Conservation (phyloP, 2,797 vertebrate species). For the Semaprochilodus insignis region DNA sequence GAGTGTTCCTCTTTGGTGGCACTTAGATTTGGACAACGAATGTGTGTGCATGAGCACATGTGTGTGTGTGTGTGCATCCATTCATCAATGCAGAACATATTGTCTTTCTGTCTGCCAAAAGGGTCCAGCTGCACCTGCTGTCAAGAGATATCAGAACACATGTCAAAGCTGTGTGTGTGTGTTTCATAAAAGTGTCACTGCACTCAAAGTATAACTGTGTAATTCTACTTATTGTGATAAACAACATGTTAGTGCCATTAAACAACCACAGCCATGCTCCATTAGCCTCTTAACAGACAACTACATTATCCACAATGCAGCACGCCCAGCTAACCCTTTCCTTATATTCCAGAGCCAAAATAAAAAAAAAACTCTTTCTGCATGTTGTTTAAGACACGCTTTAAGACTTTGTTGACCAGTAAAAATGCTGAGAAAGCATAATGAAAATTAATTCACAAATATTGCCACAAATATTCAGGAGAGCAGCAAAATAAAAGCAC, state of each 20-base stretch:
- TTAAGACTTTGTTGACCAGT: background rate
- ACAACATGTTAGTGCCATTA: too few relatives aligned
- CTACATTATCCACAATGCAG: slow-evolving; percentile 3
- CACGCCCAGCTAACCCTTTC: background rate
- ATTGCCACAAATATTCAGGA: too few relatives aligned
- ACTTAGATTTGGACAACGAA: background rate
- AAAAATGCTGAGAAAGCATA: background rate
- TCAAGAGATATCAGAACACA: background rate
- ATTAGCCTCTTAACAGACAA: background rate
- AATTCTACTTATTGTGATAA: background rate
- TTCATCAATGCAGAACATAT: background rate
- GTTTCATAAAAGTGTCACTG: background rate
- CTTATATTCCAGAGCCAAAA: background rate
- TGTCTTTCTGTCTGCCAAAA: background rate
- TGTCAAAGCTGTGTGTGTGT: slow-evolving; percentile 20
- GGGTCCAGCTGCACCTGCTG: slow-evolving; percentile 13
- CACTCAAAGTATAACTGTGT: background rate
- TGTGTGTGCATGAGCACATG: background rate
- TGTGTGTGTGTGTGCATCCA: background rate
- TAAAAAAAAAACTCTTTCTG: background rate
- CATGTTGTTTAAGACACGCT: background rate
- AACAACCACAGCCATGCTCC: background rate
- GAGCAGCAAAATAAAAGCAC: background rate
- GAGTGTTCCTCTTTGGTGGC: background rate
- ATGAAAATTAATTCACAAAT: background rate